Base-by-base conservation (phyloP, 2,888 invertebrate species). In the Aphodius granarius region DNA sequence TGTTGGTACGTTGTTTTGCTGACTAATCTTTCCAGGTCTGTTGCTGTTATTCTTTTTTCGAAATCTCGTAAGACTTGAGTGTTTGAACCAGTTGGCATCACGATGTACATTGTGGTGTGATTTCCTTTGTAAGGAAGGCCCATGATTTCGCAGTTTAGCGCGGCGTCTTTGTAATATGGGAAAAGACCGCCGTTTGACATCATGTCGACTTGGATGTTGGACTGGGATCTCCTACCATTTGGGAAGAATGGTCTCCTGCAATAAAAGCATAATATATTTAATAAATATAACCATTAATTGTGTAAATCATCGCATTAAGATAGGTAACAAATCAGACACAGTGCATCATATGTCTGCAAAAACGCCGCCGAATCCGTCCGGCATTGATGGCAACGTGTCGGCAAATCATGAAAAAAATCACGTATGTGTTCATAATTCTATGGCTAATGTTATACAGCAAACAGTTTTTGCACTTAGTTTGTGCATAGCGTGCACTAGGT, bases 41-140 rank as follows among this genome's bases (percentile, higher is more conserved):
- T 83, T 21, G 89, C 86, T 2, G 89, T 88, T 18, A 93, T 81
- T 0, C 83, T 83, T 0, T 84, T 84, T 83, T 92, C 87, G 5
- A 93, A 82, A 0, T 88, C 84, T 5, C 86, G 82, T 64, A 93
- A 83, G 23, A 85, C 89, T 5, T 86, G 80, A 5, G 83, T 84
- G 63, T 88, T 89, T 0, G 89, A 88, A 6, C 88, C 86, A 15
- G 85, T 86, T 0, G 94, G 94, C 79, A 93, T 88, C 5, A 94
- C 82, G 1, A 92, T 89, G 82, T 93, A 93, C 90, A 95, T 91
- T 0, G 88, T 89, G 66, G 90, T 91, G 66, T 89, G 87, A 72
- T 89, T 89, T 75, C 92, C 93, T 84, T 92, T 92, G 85, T 94
- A 95, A 0, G 94, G 94, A 3, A 94, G 86, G 0, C 91, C 92